Evolutionary conservation across 1,140 invertebrate species (phyloP).

Genomic region (Euura saliciscinereae): DNA sequence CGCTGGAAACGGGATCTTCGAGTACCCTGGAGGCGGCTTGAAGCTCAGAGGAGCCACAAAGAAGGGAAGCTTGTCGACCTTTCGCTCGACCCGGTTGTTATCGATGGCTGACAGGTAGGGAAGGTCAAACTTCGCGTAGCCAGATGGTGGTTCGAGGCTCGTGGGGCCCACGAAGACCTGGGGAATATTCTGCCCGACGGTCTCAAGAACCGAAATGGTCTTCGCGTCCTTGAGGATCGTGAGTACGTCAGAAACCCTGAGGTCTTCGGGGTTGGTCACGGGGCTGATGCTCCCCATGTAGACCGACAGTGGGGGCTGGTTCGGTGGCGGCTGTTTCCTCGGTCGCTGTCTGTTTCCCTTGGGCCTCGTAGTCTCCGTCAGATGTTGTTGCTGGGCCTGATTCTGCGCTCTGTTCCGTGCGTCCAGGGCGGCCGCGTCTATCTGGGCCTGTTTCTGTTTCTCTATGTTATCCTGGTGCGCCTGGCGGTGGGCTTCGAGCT

Average conservation of each 20-base stretch:
- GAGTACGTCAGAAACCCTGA: constrained; percentile 71
- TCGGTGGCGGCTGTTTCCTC: constrained; percentile 57
- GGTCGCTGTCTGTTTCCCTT: constrained; percentile 22
- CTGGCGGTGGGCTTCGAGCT: not conserved
- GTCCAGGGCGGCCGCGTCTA: constrained; percentile 27
- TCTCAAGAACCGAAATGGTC: constrained; percentile 77
- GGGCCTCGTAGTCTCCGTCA: constrained; percentile 30
- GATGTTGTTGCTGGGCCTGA: constrained; percentile 33
- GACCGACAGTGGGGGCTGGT: constrained; percentile 82
- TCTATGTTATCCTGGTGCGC: not conserved
- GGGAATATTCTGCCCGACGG: constrained; percentile 68
- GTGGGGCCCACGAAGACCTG: constrained; percentile 82
- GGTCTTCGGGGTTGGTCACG: constrained; percentile 49
- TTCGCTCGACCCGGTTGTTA: constrained; percentile 71
- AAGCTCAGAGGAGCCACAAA: constrained; percentile 85
- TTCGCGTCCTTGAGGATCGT: constrained; percentile 70
- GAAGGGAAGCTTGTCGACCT: constrained; percentile 76
- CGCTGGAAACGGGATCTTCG: constrained; percentile 82
- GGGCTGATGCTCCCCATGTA: constrained; percentile 63
- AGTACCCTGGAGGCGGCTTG: constrained; percentile 78
- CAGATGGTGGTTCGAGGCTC: constrained; percentile 70
- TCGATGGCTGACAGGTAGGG: constrained; percentile 80
- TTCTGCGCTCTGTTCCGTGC: constrained; percentile 14
- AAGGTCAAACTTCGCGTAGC: constrained; percentile 80
- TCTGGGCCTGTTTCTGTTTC: constrained; percentile 13